A percentile compares a stretch with the other conserved stretches of the same genome.
phyloP scores from a whole-genome alignment of 2,888 invertebrate species.

The Galeruca laticollis region DNA sequence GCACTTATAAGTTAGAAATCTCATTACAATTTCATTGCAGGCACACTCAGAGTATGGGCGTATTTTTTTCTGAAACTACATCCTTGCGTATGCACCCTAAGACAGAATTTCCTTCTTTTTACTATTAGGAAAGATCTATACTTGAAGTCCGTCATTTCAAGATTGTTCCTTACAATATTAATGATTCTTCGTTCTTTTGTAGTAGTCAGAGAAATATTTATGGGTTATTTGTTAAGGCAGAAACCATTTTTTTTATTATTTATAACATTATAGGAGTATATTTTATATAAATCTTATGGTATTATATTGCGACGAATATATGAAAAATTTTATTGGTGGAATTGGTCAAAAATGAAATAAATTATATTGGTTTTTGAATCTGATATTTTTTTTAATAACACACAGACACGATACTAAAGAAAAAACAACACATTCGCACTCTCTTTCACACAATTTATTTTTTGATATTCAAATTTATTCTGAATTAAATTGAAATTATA shows the following conservation, averaged over 20 bases:
- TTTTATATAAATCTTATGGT: too few species aligned
- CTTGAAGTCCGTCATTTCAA: neutral
- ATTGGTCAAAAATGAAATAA: too few species aligned
- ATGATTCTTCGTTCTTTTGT: constrained; percentile 1
- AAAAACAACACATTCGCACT: too few species aligned
- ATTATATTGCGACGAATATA: too few species aligned
- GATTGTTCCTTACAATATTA: neutral
- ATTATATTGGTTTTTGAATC: too few species aligned
- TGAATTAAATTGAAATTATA: too few species aligned
- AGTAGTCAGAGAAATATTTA: neutral
- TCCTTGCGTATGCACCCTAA: constrained; percentile 17
- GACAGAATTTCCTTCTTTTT: constrained; percentile 3
- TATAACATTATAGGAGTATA: too few species aligned
- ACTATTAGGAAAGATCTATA: constrained; percentile 3
- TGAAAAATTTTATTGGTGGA: too few species aligned
- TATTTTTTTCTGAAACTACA: constrained; percentile 5
- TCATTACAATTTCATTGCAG: neutral
- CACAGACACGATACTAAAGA: too few species aligned
- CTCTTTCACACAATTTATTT: too few species aligned
- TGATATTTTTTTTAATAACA: too few species aligned
- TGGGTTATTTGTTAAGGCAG: neutral
- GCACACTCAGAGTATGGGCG: neutral
- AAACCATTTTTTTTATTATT: neutral
- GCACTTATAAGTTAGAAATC: neutral
- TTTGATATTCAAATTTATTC: too few species aligned